phyloP scores from a whole-genome alignment of 2,888 invertebrate species.

The Papilio elwesi region DNA sequence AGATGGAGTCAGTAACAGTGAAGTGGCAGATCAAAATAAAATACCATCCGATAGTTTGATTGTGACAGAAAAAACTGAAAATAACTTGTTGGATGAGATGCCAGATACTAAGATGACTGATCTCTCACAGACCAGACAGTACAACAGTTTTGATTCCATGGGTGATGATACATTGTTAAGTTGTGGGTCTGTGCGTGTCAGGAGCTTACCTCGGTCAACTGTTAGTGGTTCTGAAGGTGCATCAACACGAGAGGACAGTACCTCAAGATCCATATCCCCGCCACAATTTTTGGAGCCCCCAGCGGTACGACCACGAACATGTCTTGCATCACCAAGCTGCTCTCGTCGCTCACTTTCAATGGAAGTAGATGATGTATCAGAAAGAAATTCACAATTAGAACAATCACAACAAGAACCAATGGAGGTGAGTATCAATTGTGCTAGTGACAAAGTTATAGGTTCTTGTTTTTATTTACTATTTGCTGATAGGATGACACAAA shows the following conservation, averaged over 20 bases:
- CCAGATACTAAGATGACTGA: slow-evolving; percentile 82
- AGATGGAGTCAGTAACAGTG: slow-evolving; percentile 68
- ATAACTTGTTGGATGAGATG: slow-evolving; percentile 79
- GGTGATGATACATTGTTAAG: slow-evolving; percentile 76
- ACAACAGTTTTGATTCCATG: slow-evolving; percentile 80
- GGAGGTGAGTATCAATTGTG: slow-evolving; percentile 64
- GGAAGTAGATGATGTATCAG: slow-evolving; percentile 80
- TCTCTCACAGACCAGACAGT: slow-evolving; percentile 78
- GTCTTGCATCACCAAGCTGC: slow-evolving; percentile 76
- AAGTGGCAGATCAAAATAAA: slow-evolving; percentile 68
- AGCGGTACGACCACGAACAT: slow-evolving; percentile 68
- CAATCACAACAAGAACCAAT: slow-evolving; percentile 70
- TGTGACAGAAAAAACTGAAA: slow-evolving; percentile 79
- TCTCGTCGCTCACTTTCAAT: slow-evolving; percentile 77
- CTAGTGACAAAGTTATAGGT: not conserved
- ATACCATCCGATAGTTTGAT: slow-evolving; percentile 77
- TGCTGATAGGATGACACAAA: not conserved
- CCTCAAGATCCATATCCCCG: slow-evolving; percentile 76
- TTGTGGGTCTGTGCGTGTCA: slow-evolving; percentile 76
- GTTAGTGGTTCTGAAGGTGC: slow-evolving; percentile 69
- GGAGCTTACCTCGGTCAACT: slow-evolving; percentile 70
- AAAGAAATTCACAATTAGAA: slow-evolving; percentile 75
- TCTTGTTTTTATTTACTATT: not conserved
- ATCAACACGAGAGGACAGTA: slow-evolving; percentile 72
- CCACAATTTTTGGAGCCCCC: slow-evolving; percentile 79